phyloP scores from a whole-genome alignment of 2,888 invertebrate species.

The Acrobasis repandana region DNA sequence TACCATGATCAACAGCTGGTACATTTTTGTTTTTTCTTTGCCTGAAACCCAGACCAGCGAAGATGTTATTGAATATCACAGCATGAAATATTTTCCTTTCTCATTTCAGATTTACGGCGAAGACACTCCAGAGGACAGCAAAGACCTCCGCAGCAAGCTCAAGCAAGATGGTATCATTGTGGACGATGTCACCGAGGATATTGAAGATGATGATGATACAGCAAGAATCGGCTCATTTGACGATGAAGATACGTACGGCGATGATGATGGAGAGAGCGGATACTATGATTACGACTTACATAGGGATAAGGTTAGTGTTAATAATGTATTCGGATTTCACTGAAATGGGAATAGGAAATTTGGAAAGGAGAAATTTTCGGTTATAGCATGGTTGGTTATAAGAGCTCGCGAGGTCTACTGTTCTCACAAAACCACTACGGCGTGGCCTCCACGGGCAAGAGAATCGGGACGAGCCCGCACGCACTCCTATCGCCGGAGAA shows the following conservation, averaged over 20 bases:
- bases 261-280: constrained; percentile 66
- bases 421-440: too few relatives aligned
- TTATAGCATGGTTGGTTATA: too few relatives aligned
- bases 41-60: background rate
- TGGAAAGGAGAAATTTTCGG: too few relatives aligned
- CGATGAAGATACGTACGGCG: constrained; percentile 62
- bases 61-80: background rate
- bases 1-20: too few relatives aligned
- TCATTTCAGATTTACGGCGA: constrained; percentile 68
- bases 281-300: constrained; percentile 68
- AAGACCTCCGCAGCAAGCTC: constrained; percentile 39
- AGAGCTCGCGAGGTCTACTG: too few relatives aligned
- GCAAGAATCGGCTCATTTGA: too few relatives aligned
- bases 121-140: constrained; percentile 32
- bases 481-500: too few relatives aligned
- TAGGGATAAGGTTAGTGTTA: constrained; percentile 52
- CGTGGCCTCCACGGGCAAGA: too few relatives aligned
- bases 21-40: too few relatives aligned
- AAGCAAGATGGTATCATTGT: constrained; percentile 29
- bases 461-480: too few relatives aligned
- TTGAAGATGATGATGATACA: constrained; percentile 65
- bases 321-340: background rate
- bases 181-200: constrained; percentile 58
- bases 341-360: too few relatives aligned
- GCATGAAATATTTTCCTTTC: background rate